Evolutionary conservation across 2,888 invertebrate genomes (phyloP), one percentile per base, ranked within the genome.

Genomic region (Ptychoptera albimana): DNA sequence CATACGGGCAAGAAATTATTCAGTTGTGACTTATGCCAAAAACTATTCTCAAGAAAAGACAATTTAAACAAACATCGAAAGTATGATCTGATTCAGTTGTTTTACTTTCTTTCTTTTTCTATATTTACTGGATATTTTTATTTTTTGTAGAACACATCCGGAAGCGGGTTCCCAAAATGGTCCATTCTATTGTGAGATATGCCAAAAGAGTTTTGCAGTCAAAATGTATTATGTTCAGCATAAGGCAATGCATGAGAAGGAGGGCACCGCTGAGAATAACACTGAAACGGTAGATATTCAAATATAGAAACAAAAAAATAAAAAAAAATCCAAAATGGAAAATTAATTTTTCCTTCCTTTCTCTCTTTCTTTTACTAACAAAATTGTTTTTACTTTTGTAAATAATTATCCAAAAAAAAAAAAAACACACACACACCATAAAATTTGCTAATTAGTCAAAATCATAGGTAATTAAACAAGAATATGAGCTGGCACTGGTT

Each of bases 1-100:
- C 79, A 80, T 53, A 76, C 78, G 1, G 79, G 79, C 1, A 71
- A 74, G 52, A 77, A 78, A 53, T 73, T 75, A 66, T 78, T 73
- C 54, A 72, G 68, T 39, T 79, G 78, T 55, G 75, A 74, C 46
- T 61, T 73, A 43, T 75, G 74, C 51, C 69, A 70, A 13, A 73
- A 73, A 50, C 66, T 70, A 32, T 73, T 73, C 49, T 66, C 66
- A 1, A 58, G 65, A 8, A 66, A 66, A 44, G 65, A 66, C 47
- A 66, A 66, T 53, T 57, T 66, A 2, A 66, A 64, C 47, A 66
- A 66, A 50, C 65, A 66, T 46, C 58, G 57, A 50, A 55, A 62
- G 65, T 64, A 46, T 38, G 53, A 50, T 14, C 2, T 36, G 10
- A 23, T 40, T 23, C 38, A 23, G 8, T 8, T 5, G 4, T 35